These are phyloP conservation scores for Botrylloides violaceus DNA, from an alignment of 23 tunicate genomes.

Conservation along the genomic window DNA sequence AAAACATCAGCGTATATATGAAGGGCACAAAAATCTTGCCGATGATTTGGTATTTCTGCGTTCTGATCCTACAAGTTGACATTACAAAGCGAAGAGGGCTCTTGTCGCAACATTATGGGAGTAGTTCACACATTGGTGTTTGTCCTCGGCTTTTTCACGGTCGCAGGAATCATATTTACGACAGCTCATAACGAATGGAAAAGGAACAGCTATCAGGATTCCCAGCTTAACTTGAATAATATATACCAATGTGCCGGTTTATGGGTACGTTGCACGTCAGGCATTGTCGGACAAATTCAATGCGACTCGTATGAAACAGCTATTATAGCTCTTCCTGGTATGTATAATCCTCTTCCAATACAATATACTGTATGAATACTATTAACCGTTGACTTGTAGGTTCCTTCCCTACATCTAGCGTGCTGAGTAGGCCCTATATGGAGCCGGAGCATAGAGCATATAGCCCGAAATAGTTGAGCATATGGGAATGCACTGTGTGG, in stretches of 20 bases:
- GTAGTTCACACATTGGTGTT: conserved; percentile 27
- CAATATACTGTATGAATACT: too few species aligned
- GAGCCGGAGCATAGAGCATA: too few species aligned
- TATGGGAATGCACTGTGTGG: too few species aligned
- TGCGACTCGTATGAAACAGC: conserved; percentile 68
- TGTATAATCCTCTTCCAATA: too few species aligned
- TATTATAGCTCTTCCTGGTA: conserved; percentile 38
- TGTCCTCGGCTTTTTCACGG: conserved; percentile 23
- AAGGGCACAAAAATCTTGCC: neutral
- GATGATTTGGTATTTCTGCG: neutral
- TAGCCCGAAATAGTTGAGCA: too few species aligned
- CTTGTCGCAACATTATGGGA: conserved; percentile 14
- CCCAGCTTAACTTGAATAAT: conserved; percentile 46
- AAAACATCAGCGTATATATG: neutral
- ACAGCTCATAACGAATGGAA: conserved; percentile 78
- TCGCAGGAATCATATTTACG: conserved; percentile 53
- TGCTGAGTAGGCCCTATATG: too few species aligned
- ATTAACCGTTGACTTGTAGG: too few species aligned
- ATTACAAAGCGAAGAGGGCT: too few species aligned
- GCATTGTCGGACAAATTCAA: conserved; percentile 46
- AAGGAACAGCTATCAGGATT: conserved; percentile 57
- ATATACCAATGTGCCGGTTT: conserved; percentile 58
- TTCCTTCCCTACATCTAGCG: too few species aligned
- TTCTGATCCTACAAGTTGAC: too few species aligned
- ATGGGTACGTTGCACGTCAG: conserved; percentile 80